phyloP scores from a whole-genome alignment of 2,797 vertebrate species.

The Sciurus vulgaris region DNA sequence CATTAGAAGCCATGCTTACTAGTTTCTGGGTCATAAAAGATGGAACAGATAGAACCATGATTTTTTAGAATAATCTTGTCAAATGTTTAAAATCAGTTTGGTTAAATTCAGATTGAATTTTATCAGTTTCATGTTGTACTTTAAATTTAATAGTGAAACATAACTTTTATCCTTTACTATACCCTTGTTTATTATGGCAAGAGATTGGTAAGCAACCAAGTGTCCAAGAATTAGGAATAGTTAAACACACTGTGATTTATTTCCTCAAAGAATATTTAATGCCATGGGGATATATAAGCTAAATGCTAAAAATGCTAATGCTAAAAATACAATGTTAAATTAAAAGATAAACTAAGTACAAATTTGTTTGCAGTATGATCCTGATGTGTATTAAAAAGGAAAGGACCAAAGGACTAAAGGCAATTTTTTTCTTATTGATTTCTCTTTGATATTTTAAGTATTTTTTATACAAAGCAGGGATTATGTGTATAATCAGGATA shows the following conservation, averaged over 20 bases:
- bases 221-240: not conserved
- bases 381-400: not conserved
- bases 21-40: not conserved
- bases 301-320: not conserved
- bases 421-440: not conserved
- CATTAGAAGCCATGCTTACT: not conserved
- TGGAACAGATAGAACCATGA: not conserved
- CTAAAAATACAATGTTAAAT: not conserved
- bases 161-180: not conserved
- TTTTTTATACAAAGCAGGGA: not conserved
- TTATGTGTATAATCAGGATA: not conserved
- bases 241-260: not conserved
- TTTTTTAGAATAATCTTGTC: slow-evolving; percentile 32
- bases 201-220: not conserved
- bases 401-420: not conserved
- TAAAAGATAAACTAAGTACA: slow-evolving; percentile 19
- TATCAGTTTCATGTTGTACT: not conserved
- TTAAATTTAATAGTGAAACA: not conserved
- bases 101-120: slow-evolving; percentile 12
- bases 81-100: not conserved
- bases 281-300: not conserved
- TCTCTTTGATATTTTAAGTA: not conserved
- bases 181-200: slow-evolving; percentile 5
- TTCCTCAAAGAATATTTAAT: not conserved
- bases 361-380: not conserved